These are phyloP conservation scores for Spilogale gracilis DNA, from an alignment of 2,113 vertebrate species.

Conservation along the genomic window DNA sequence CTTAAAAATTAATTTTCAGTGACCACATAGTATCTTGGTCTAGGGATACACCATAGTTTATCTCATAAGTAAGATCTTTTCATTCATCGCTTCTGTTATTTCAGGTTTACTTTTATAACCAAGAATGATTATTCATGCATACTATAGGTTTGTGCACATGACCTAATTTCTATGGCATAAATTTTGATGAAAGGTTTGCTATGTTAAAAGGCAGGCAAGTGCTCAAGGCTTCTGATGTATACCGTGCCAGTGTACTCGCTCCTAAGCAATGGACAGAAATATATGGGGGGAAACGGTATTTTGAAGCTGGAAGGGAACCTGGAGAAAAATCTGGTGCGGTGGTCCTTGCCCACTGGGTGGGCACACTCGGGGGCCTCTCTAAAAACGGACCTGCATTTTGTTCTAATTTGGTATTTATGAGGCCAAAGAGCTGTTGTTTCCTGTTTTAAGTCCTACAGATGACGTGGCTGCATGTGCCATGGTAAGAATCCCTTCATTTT, in stretches of 20 bases:
- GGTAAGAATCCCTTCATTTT: background rate
- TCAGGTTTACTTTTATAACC: constrained; percentile 1
- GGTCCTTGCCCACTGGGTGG: background rate
- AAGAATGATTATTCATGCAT: constrained; percentile 3
- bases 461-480: background rate
- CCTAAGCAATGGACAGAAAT: background rate
- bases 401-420: background rate
- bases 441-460: background rate
- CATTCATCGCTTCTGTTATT: background rate
- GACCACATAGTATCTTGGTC: constrained; percentile 6
- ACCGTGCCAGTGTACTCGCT: background rate
- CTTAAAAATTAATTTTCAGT: constrained; percentile 22
- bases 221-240: background rate
- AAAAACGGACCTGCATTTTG: background rate
- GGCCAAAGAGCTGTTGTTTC: background rate
- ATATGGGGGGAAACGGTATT: background rate
- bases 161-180: background rate
- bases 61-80: constrained; percentile 21
- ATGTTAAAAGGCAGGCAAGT: background rate
- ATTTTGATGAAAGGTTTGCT: background rate
- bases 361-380: background rate
- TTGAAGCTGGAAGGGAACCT: background rate
- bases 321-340: background rate
- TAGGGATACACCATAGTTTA: background rate
- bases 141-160: background rate